phyloP scores from a whole-genome alignment of 2,888 invertebrate species.

The Calameuta filiformis region DNA sequence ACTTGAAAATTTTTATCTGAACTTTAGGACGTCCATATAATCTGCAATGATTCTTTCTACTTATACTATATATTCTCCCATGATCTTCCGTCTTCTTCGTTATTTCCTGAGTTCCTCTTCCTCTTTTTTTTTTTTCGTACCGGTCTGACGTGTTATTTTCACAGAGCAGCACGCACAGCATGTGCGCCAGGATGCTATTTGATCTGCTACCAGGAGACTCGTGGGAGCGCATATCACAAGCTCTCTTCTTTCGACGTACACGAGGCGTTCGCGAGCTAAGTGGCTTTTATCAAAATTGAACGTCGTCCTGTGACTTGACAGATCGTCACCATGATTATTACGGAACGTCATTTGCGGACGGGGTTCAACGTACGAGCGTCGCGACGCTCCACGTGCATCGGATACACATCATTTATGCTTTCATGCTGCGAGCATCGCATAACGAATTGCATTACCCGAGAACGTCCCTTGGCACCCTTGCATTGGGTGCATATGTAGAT shows the following conservation, averaged over 20 bases:
- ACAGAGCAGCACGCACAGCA: conserved; percentile 2
- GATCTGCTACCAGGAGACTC: conserved; percentile 7
- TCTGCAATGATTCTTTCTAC: background rate
- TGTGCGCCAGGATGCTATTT: background rate
- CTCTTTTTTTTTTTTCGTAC: background rate
- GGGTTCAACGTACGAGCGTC: background rate
- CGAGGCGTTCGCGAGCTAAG: background rate
- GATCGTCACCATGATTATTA: background rate
- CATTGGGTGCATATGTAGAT: background rate
- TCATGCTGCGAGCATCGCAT: background rate
- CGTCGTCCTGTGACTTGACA: background rate
- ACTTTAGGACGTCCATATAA: background rate
- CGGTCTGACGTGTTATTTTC: background rate
- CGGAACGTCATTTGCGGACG: background rate
- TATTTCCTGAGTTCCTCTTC: background rate
- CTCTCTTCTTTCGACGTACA: background rate
- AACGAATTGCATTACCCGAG: background rate
- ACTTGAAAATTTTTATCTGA: background rate
- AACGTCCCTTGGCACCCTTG: background rate
- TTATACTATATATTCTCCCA: background rate
- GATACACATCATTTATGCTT: background rate
- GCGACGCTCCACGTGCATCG: background rate
- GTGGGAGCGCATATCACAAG: conserved; percentile 3
- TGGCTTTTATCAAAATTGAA: background rate
- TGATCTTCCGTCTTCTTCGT: background rate